Conservation (phyloP, 2,888 invertebrate genomes). For the Orthonevra nobilis region DNA sequence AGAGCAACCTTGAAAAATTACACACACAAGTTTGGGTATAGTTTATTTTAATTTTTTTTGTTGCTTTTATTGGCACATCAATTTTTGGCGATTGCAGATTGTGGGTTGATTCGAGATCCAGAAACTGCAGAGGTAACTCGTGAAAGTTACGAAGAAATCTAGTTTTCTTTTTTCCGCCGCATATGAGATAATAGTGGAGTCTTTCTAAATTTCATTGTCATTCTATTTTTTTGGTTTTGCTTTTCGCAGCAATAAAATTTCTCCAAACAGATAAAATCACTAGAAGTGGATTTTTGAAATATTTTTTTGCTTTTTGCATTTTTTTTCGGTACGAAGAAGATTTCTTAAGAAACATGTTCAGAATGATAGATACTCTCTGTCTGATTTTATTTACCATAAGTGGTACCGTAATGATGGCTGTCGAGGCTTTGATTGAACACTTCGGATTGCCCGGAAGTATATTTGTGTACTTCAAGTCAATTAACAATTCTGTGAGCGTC, state of each 20-base stretch:
- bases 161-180: background rate
- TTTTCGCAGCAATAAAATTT: conserved; percentile 10
- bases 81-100: background rate
- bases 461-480: background rate
- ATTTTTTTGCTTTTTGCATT: background rate
- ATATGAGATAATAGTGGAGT: conserved; percentile 4
- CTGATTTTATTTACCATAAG: background rate
- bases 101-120: conserved; percentile 3
- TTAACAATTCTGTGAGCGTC: conserved; percentile 20
- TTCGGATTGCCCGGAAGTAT: conserved; percentile 18
- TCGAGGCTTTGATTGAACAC: background rate
- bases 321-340: background rate
- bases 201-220: conserved; percentile 19
- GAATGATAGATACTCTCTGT: no score
- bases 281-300: background rate
- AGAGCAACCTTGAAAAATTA: conserved; percentile 28
- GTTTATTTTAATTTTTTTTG: conserved; percentile 18
- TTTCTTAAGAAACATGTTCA: no score
- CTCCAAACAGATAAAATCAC: conserved; percentile 3
- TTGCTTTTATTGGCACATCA: conserved; percentile 23
- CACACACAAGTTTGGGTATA: conserved; percentile 9
- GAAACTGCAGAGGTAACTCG: no score
- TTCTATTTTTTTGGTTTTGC: background rate
- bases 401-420: conserved; percentile 12
- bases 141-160: conserved; percentile 31